Conservation (phyloP, 2,113 vertebrate genomes). For the Chauna torquata region DNA sequence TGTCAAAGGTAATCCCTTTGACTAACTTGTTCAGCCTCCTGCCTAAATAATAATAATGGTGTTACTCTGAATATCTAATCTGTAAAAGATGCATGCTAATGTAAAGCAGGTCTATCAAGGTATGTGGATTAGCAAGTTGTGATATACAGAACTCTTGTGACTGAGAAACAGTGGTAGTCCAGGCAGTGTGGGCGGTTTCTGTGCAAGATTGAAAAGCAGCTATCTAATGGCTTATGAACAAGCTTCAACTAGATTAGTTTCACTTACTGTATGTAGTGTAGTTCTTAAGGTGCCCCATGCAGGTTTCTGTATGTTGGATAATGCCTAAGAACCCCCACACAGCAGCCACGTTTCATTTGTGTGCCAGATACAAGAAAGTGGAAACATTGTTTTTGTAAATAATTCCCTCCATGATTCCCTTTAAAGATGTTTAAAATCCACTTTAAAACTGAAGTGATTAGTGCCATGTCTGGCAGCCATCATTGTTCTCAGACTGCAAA, state of each 20-base stretch:
- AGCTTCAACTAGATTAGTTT: not conserved
- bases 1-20: not conserved
- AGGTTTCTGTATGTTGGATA: not conserved
- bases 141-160: not conserved
- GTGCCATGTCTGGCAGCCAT: not conserved
- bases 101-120: not conserved
- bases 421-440: not conserved
- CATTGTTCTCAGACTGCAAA: fast-evolving
- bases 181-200: not conserved
- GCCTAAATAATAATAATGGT: not conserved
- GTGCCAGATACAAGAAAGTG: not conserved
- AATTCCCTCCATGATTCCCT: not conserved
- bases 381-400: not conserved
- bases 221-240: not conserved
- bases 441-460: not conserved
- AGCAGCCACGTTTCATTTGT: not conserved
- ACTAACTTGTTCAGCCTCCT: not conserved
- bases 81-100: not conserved
- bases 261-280: not conserved
- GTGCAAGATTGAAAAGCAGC: not conserved
- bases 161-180: not conserved
- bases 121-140: not conserved
- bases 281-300: not conserved
- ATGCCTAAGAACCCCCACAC: not conserved
- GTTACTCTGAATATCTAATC: not conserved